Conservation (phyloP, 2,797 vertebrate genomes). For the Hydrocynus forskahlii region DNA sequence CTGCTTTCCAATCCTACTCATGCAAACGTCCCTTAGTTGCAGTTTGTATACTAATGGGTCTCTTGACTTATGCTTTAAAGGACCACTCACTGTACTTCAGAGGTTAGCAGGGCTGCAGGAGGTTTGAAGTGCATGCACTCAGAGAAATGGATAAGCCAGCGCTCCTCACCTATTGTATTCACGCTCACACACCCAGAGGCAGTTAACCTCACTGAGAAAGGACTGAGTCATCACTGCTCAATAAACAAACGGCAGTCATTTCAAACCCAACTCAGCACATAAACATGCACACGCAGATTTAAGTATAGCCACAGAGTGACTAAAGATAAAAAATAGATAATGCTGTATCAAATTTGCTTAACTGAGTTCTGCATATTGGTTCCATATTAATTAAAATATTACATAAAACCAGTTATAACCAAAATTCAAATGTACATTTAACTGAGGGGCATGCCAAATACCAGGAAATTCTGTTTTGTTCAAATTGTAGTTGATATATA, state of each 20-base stretch:
- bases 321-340: too few species aligned
- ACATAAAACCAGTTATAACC: too few species aligned
- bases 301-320: neutral
- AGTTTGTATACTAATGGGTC: neutral
- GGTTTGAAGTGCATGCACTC: neutral
- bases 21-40: neutral
- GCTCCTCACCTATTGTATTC: neutral
- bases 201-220: neutral
- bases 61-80: conserved; percentile 7
- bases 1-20: neutral
- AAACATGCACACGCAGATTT: neutral
- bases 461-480: too few species aligned
- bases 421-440: too few species aligned
- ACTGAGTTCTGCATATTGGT: too few species aligned
- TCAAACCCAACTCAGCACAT: neutral
- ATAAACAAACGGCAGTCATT: neutral
- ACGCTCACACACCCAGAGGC: neutral
- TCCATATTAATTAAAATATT: too few species aligned
- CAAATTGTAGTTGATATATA: too few species aligned
- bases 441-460: too few species aligned
- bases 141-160: conserved; percentile 1
- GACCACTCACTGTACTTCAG: neutral
- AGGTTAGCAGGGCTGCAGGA: neutral
- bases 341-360: too few species aligned
- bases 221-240: neutral